phyloP scores from a whole-genome alignment of 1,140 invertebrate species.

The Bombyx mandarina region DNA sequence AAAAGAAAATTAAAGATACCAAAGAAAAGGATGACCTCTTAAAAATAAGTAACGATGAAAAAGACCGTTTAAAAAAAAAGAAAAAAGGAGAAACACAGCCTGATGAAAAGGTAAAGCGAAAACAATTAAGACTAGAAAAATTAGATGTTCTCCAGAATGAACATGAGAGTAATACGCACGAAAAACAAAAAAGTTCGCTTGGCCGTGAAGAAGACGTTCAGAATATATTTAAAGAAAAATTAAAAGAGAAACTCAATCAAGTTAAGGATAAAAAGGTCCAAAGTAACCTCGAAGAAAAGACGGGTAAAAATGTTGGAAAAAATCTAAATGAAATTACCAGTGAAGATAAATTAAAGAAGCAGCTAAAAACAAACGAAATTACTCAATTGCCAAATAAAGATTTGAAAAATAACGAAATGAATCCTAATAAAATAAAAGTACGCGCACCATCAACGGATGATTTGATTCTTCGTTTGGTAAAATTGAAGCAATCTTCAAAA shows the following conservation, averaged over 20 bases:
- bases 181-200: neutral
- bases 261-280: conserved; percentile 3
- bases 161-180: conserved; percentile 9
- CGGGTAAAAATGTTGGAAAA: conserved; percentile 1
- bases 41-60: conserved; percentile 11
- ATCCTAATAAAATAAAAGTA: conserved; percentile 25
- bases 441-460: conserved; percentile 24
- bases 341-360: conserved; percentile 8
- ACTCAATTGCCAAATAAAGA: conserved; percentile 6
- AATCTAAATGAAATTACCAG: conserved; percentile 2
- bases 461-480: conserved; percentile 29
- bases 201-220: conserved; percentile 2
- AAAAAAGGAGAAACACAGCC: conserved; percentile 5
- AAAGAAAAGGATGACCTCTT: conserved; percentile 2
- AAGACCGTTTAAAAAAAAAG: conserved; percentile 7
- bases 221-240: neutral
- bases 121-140: conserved; percentile 3
- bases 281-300: conserved; percentile 1
- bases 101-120: neutral
- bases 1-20: neutral
- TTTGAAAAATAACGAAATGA: conserved; percentile 20
- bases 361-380: conserved; percentile 9
- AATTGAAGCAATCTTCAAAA: conserved; percentile 24
- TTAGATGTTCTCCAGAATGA: neutral
- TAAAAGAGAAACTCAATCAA: conserved; percentile 1